These are phyloP conservation scores for Argyra leucocephala DNA, from an alignment of 2,888 invertebrate genomes.

Conservation along the genomic window DNA sequence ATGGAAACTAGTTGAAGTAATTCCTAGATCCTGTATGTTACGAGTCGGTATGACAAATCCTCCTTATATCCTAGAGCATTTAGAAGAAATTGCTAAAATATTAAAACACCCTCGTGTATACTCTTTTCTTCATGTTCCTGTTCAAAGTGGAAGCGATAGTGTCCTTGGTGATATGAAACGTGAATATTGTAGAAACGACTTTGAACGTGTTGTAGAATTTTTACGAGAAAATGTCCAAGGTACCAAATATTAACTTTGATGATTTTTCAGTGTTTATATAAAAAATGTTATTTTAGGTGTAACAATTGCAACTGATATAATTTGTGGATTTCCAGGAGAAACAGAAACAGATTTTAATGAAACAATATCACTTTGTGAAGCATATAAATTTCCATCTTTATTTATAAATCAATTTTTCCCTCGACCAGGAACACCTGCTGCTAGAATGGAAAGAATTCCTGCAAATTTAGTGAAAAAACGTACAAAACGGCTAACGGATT, in stretches of 20 bases:
- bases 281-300: conserved; percentile 43
- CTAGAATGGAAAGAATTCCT: conserved; percentile 74
- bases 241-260: not conserved
- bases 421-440: conserved; percentile 91
- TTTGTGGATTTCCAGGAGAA: conserved; percentile 97
- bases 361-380: conserved; percentile 70
- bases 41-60: conserved; percentile 98
- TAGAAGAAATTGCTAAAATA: conserved; percentile 80
- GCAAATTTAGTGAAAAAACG: conserved; percentile 80
- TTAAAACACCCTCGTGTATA: conserved; percentile 84
- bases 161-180: conserved; percentile 93
- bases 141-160: conserved; percentile 93
- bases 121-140: conserved; percentile 92
- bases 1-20: conserved; percentile 64
- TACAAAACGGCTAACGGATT: conserved; percentile 76
- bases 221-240: conserved; percentile 70
- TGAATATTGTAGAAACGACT: conserved; percentile 84
- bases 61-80: conserved; percentile 91
- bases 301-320: conserved; percentile 94
- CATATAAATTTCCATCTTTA: conserved; percentile 83
- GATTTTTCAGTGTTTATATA: not conserved
- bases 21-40: conserved; percentile 59
- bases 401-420: conserved; percentile 99
- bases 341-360: conserved; percentile 80
- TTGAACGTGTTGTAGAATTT: conserved; percentile 78